Conservation (phyloP, 2,888 invertebrate genomes). For the Phortica magna region DNA sequence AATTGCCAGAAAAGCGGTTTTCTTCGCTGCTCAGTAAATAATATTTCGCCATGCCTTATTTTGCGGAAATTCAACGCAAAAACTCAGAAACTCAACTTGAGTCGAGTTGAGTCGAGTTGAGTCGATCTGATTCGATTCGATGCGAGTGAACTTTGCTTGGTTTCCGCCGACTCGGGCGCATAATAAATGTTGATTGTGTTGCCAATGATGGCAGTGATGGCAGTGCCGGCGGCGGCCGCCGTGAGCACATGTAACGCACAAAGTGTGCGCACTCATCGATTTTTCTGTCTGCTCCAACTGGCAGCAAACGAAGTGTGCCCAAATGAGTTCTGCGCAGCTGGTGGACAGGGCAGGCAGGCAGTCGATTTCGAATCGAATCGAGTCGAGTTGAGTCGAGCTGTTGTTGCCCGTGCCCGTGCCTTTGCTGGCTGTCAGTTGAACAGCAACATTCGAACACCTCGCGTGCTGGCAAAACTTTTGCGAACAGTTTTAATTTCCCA, state of each 20-base stretch:
- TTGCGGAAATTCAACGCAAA: neutral
- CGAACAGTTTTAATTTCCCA: constrained; percentile 73
- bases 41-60: neutral
- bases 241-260: neutral
- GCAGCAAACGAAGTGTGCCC: neutral
- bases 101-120: neutral
- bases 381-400: constrained; percentile 1
- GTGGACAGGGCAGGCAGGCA: neutral
- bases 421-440: constrained; percentile 13
- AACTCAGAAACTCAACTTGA: neutral
- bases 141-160: constrained; percentile 23
- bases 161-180: constrained; percentile 28
- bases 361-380: neutral
- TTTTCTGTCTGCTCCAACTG: constrained; percentile 26
- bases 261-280: constrained; percentile 30
- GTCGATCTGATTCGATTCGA: neutral
- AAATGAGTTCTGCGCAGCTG: neutral
- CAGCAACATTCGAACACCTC: constrained; percentile 14
- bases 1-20: constrained; percentile 22
- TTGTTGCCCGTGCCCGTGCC: neutral
- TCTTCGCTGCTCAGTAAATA: constrained; percentile 12
- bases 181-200: constrained; percentile 10
- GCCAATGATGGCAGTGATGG: neutral
- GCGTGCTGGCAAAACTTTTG: constrained; percentile 66
- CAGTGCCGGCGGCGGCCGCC: neutral